Conservation (phyloP, 2,888 invertebrate species). For the Drosophila prolongata region DNA sequence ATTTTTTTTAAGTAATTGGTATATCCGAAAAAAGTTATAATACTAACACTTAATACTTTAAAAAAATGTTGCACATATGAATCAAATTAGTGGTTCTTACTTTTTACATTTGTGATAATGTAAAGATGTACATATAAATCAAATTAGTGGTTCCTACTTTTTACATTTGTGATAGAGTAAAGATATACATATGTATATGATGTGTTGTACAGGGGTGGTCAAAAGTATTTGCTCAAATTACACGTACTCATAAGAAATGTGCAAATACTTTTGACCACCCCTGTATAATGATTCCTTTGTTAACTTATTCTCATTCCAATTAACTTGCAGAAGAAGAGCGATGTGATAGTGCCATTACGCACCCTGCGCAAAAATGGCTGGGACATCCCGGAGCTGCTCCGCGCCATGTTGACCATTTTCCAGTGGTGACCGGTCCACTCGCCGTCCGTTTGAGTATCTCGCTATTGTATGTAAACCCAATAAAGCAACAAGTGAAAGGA, state of each 20-base stretch:
- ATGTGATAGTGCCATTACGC: conserved; percentile 52
- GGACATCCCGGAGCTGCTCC: conserved; percentile 55
- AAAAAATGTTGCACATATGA: too few relatives aligned
- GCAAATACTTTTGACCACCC: too few relatives aligned
- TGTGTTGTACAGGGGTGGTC: too few relatives aligned
- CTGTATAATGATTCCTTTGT: neutral
- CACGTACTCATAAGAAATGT: too few relatives aligned
- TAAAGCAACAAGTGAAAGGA: conserved; percentile 45
- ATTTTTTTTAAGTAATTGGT: too few relatives aligned
- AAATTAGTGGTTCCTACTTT: neutral
- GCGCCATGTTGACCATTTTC: conserved; percentile 47
- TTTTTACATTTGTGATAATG: too few relatives aligned
- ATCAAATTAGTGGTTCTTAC: neutral
- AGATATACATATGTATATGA: too few relatives aligned
- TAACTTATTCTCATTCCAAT: neutral
- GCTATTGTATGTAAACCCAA: conserved; percentile 34
- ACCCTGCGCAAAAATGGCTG: conserved; percentile 63
- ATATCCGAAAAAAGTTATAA: too few relatives aligned
- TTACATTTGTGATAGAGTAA: neutral
- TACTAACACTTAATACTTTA: too few relatives aligned
- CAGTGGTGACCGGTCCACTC: conserved; percentile 49
- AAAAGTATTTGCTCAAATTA: too few relatives aligned
- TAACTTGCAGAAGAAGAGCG: conserved; percentile 49
- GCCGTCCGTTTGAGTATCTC: neutral
- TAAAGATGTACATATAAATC: too few relatives aligned